Evolutionary conservation across 1,140 invertebrate genomes (phyloP).

Genomic region (Ectropis grisescens): DNA sequence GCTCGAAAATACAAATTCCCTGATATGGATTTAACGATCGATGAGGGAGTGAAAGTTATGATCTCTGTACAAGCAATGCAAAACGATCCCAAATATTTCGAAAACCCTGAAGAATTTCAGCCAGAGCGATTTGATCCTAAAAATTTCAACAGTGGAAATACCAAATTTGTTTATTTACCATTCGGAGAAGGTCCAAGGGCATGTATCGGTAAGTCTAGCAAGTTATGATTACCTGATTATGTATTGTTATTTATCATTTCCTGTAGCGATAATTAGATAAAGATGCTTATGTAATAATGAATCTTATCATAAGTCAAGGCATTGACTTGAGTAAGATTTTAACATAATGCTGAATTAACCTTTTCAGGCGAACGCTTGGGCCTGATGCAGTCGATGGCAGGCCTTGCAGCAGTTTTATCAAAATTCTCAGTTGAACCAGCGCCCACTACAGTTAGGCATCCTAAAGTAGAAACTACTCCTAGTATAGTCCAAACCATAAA

Average conservation of each 20-base stretch:
- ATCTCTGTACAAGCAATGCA: conserved; percentile 8
- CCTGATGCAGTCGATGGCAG: conserved; percentile 21
- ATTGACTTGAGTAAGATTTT: no score
- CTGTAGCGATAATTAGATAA: no score
- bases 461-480: conserved; percentile 7
- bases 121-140: conserved; percentile 6
- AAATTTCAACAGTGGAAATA: neutral
- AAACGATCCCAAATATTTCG: conserved; percentile 7
- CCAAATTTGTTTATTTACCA: conserved; percentile 6
- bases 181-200: conserved; percentile 7
- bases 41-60: neutral
- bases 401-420: conserved; percentile 14
- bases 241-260: no score
- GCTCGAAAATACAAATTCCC: conserved; percentile 1
- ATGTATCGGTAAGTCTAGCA: conserved; percentile 6
- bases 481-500: no score
- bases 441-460: conserved; percentile 3
- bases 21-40: conserved; percentile 3
- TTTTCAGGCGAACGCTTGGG: conserved; percentile 11
- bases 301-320: no score
- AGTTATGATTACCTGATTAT: no score
- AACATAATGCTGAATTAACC: no score
- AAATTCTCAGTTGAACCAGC: conserved; percentile 21
- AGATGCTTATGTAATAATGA: no score
- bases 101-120: conserved; percentile 1